phyloP scores from a whole-genome alignment of 2,113 vertebrate species.

The Corythornis madagascariensis region DNA sequence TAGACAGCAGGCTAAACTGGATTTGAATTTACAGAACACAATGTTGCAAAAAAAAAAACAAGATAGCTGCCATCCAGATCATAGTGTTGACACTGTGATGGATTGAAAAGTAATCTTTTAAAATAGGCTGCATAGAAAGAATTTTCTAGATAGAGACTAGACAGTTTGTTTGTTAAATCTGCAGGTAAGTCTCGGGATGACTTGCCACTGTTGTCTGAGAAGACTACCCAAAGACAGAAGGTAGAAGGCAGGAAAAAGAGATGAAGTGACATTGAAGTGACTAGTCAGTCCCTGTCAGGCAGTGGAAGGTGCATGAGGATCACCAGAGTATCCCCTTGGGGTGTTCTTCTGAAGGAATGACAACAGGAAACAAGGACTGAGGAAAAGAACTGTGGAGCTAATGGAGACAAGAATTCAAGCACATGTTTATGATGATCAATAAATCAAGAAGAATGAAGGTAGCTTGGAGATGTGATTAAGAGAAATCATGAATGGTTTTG shows the following conservation, averaged over 20 bases:
- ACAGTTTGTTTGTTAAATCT: background rate
- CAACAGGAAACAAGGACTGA: background rate
- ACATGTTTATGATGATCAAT: background rate
- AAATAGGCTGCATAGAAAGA: background rate
- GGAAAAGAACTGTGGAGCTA: background rate
- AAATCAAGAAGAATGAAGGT: background rate
- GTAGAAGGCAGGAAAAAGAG: background rate
- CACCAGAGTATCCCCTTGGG: background rate
- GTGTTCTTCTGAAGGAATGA: background rate
- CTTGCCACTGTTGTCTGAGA: background rate
- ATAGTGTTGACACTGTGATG: background rate
- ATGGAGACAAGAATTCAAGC: background rate
- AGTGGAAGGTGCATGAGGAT: background rate
- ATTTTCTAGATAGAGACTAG: background rate
- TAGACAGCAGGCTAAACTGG: background rate
- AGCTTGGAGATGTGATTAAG: background rate
- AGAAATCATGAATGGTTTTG: background rate
- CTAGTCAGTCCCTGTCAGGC: background rate
- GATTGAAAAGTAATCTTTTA: background rate
- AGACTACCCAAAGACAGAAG: background rate
- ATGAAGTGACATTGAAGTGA: background rate
- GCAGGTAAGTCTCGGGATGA: background rate
- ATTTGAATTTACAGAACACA: background rate
- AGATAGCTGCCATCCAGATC: background rate
- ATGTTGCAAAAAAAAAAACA: background rate